phyloP scores from a whole-genome alignment of 2,888 invertebrate species.

The Cataglyphis albicans region DNA sequence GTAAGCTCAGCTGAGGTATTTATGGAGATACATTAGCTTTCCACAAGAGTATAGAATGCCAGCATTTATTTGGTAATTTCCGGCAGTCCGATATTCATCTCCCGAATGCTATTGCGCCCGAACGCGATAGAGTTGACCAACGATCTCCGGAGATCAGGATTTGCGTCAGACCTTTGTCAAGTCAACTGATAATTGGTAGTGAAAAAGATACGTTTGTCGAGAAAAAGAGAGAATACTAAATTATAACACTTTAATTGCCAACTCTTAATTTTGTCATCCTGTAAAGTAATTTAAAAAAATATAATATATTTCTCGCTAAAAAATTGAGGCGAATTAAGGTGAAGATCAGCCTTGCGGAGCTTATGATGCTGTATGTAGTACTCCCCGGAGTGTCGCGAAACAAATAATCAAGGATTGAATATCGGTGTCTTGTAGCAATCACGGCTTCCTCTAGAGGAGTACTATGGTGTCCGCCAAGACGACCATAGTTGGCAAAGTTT shows the following conservation, averaged over 20 bases:
- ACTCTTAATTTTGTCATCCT: background rate
- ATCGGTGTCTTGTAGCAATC: conserved; percentile 68
- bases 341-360: background rate
- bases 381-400: conserved; percentile 8
- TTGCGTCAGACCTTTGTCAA: conserved; percentile 49
- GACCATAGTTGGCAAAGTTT: conserved; percentile 69
- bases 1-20: conserved; percentile 43
- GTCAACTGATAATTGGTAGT: conserved; percentile 27
- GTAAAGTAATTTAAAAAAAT: background rate
- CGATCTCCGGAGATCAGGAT: conserved; percentile 28
- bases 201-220: background rate
- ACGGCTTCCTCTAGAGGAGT: conserved; percentile 53
- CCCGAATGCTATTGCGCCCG: conserved; percentile 38
- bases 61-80: conserved; percentile 58
- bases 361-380: background rate
- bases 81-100: conserved; percentile 53
- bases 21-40: conserved; percentile 56
- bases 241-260: conserved; percentile 13
- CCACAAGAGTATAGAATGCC: conserved; percentile 51
- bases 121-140: conserved; percentile 43
- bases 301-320: background rate
- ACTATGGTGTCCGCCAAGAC: conserved; percentile 60
- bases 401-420: conserved; percentile 72
- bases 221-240: background rate
- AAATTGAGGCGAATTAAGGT: conserved; percentile 5